Conservation (phyloP, 2,797 vertebrate species). For the Champsocephalus gunnari region DNA sequence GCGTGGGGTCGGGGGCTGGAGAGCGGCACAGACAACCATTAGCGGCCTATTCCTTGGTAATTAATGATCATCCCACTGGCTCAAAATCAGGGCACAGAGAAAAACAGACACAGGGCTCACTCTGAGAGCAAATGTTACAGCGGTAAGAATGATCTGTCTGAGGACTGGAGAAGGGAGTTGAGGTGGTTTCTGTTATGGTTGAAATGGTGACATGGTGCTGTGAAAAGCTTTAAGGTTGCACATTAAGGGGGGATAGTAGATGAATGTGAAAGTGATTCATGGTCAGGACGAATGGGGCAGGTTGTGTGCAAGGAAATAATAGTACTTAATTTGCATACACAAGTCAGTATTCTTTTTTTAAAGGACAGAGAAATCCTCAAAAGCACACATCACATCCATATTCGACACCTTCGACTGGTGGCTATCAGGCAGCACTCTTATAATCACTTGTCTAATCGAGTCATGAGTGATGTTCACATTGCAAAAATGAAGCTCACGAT, state of each 20-base stretch:
- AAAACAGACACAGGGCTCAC: constrained; percentile 59
- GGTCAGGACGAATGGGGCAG: constrained; percentile 8
- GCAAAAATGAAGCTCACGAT: constrained; percentile 72
- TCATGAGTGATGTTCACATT: constrained; percentile 65
- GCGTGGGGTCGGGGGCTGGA: constrained; percentile 47
- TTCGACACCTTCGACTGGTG: constrained; percentile 44
- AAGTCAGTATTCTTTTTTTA: constrained; percentile 23
- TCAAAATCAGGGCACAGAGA: constrained; percentile 64
- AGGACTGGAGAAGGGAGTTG: constrained; percentile 22
- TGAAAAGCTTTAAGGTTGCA: constrained; percentile 27
- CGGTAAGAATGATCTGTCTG: constrained; percentile 51
- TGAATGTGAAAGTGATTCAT: constrained; percentile 58
- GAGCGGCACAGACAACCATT: constrained; percentile 76
- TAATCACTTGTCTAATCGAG: constrained; percentile 72
- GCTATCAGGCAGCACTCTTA: constrained; percentile 48
- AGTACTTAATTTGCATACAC: constrained; percentile 48
- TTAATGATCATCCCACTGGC: constrained; percentile 82
- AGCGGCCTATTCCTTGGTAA: constrained; percentile 81
- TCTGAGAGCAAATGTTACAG: constrained; percentile 65
- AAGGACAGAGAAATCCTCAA: constrained; percentile 18
- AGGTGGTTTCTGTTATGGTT: constrained; percentile 35
- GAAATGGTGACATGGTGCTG: constrained; percentile 37
- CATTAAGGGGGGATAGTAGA: constrained; percentile 12
- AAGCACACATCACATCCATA: constrained; percentile 2
- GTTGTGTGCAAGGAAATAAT: constrained; percentile 31